phyloP scores from a whole-genome alignment of 2,113 vertebrate species.

The Oncorhynchus mykiss region DNA sequence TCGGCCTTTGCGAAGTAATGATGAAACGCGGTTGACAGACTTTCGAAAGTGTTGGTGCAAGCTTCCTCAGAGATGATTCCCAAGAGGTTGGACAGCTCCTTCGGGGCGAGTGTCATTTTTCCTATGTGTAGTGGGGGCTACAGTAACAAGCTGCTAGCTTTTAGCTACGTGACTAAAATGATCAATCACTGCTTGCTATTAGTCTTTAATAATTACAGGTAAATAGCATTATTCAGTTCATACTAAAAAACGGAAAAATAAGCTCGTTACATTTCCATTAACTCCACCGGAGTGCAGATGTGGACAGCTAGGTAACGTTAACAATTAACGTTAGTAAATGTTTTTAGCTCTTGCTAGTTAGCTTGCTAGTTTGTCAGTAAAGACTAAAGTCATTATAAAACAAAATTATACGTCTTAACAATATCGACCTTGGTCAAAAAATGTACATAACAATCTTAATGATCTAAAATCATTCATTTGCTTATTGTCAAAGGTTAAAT shows the following conservation, averaged over 20 bases:
- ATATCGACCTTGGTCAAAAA: background rate
- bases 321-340: background rate
- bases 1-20: constrained; percentile 95
- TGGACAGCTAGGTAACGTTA: background rate
- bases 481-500: background rate
- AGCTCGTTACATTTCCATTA: background rate
- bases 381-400: constrained; percentile 13
- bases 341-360: background rate
- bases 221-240: background rate
- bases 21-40: constrained; percentile 91
- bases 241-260: background rate
- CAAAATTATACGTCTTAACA: background rate
- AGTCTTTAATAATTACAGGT: background rate
- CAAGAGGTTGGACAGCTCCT: constrained; percentile 92
- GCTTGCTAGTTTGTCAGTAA: background rate
- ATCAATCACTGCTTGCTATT: background rate
- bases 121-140: background rate
- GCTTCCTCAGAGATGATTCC: constrained; percentile 96
- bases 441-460: background rate
- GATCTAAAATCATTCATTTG: background rate
- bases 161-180: background rate
- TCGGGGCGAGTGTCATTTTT: constrained; percentile 89
- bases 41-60: constrained; percentile 90
- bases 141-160: background rate
- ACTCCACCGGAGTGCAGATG: background rate